Base-by-base conservation (phyloP, 2,113 vertebrate species). In the Bos indicus region DNA sequence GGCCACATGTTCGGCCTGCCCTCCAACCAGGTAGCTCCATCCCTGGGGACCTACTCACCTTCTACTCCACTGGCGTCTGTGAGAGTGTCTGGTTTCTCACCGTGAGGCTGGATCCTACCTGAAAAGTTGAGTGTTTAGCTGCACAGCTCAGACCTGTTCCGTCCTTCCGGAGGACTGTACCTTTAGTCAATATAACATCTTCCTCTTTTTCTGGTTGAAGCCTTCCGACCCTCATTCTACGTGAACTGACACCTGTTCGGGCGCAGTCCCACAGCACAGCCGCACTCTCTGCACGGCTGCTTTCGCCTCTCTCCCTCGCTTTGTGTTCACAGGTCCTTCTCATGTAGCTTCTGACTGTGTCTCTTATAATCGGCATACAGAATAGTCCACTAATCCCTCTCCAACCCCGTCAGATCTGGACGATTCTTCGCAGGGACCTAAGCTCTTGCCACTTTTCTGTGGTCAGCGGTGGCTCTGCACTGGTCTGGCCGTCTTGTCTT, bases 401-500 rank as follows among this genome's bases (percentile, higher is more conserved):
- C 33, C n/a, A 51, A 0, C 16, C 11, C 14, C 21, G 15, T 19
- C 57, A 6, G 2, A 17, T 36, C 56, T 51, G 56, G 43, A 19
- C 28, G 90, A 2, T 1, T 40, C 57, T 28, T 5, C 0, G 16
- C 19, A 13, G 51, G 28, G 40, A 7, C 26, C 26, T 12, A 2
- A 6, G 43, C 30, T 15, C 25, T 19, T 1, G 51, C 5, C 1
- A 0, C 19, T 25, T 0, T 3, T 5, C 56, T 7, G 89, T 12
- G 74, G 15, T 1, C 30, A 0, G 7, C 2, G 19, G 6, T 1
- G 23, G 60, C 60, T 33, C 2, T 10, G 30, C 28, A 0, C 1
- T 6, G 5, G 2, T 46, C 88, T 30, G 51, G 62, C 15, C 19
- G 0, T 28, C 21, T 1, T 0, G 10, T 14, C 71, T 36, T 9